Conservation (phyloP, 2,888 invertebrate species). For the Sclerodermus sp. region DNA sequence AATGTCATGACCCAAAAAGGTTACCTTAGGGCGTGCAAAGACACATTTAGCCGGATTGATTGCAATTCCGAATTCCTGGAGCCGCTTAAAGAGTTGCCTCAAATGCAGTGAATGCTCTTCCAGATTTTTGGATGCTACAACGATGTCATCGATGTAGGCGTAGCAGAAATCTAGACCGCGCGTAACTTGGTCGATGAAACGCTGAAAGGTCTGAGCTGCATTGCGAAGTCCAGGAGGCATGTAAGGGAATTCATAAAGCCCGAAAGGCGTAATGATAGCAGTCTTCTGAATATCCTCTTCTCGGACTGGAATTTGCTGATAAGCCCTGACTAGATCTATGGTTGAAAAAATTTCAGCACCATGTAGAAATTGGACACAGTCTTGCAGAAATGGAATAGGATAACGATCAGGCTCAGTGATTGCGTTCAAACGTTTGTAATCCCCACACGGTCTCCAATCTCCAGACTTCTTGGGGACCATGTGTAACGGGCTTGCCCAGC, state of each 20-base stretch:
- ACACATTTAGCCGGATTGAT: slow-evolving; percentile 41
- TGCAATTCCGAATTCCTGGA: slow-evolving; percentile 14
- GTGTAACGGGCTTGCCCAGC: slow-evolving; percentile 33
- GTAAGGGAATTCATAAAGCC: neutral
- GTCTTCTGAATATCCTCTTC: too few relatives aligned
- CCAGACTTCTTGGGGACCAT: slow-evolving; percentile 8
- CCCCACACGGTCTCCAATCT: slow-evolving; percentile 10
- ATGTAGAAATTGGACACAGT: slow-evolving; percentile 2
- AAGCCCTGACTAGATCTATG: slow-evolving; percentile 7
- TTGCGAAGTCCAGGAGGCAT: slow-evolving; percentile 27
- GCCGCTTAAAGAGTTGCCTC: slow-evolving; percentile 12
- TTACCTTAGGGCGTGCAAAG: slow-evolving; percentile 28
- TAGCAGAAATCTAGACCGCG: neutral
- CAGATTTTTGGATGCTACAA: slow-evolving; percentile 12
- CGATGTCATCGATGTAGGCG: neutral
- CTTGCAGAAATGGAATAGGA: slow-evolving; percentile 7
- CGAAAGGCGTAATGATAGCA: slow-evolving; percentile 3
- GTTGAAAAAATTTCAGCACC: slow-evolving; percentile 10
- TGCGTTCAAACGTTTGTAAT: slow-evolving; percentile 11
- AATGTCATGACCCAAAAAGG: slow-evolving; percentile 36
- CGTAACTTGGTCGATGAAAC: neutral
- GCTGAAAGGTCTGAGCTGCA: slow-evolving; percentile 8
- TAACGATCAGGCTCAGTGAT: slow-evolving; percentile 10
- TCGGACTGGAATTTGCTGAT: too few relatives aligned
- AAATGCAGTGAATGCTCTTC: slow-evolving; percentile 21